These are phyloP conservation scores for Macrosiphum euphorbiae DNA, from an alignment of 2,888 invertebrate genomes.

Conservation along the genomic window DNA sequence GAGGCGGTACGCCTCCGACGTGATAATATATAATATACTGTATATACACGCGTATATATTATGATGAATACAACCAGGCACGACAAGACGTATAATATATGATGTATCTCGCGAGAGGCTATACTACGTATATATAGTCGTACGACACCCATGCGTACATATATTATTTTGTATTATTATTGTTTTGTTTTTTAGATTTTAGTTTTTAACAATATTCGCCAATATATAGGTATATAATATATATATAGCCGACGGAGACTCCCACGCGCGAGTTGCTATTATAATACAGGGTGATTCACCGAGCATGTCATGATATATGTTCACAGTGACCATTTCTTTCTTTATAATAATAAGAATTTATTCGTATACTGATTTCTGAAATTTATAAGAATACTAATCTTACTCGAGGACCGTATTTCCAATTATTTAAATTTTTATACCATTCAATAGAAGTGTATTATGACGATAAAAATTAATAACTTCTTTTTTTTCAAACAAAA, in stretches of 20 bases:
- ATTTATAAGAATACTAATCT: neutral
- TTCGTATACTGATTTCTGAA: neutral
- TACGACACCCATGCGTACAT: slow-evolving; percentile 5
- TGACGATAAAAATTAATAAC: neutral
- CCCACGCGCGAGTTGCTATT: neutral
- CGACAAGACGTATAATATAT: neutral
- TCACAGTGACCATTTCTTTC: neutral
- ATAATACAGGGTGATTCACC: neutral
- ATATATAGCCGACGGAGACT: neutral
- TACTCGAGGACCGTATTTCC: neutral
- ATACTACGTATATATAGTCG: neutral
- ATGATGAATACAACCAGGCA: slow-evolving; percentile 9
- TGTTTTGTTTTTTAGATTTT: neutral
- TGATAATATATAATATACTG: slow-evolving; percentile 6
- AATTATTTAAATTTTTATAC: neutral
- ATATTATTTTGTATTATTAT: slow-evolving; percentile 17
- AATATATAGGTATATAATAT: neutral
- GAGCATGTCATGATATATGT: too few species aligned
- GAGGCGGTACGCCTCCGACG: slow-evolving; percentile 9
- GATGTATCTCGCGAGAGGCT: neutral
- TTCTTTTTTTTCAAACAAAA: neutral
- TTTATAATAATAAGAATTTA: neutral
- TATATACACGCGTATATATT: neutral
- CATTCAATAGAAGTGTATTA: neutral
- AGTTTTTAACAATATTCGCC: neutral